Conservation (phyloP, 2,888 invertebrate genomes). For the Anorthoa munda region DNA sequence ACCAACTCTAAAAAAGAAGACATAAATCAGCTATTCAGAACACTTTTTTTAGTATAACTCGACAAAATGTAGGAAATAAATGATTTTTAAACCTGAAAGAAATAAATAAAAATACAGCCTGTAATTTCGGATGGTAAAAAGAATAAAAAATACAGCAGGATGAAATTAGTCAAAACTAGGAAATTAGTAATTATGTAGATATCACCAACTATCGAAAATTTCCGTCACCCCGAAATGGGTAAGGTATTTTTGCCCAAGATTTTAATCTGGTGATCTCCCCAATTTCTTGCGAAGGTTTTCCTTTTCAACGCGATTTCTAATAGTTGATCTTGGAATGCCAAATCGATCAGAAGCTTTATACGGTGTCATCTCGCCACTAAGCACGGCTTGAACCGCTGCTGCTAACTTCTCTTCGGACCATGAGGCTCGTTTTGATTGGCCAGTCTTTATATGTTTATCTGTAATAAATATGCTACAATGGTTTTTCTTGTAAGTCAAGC, state of each 20-base stretch:
- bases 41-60: no score
- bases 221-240: background rate
- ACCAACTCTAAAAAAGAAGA: no score
- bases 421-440: background rate
- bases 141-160: no score
- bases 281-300: background rate
- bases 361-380: slow-evolving; percentile 1
- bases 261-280: background rate
- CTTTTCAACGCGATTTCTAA: background rate
- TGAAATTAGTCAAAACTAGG: no score
- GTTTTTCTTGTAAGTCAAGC: no score
- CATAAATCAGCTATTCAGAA: no score
- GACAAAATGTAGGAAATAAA: no score
- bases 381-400: slow-evolving; percentile 5
- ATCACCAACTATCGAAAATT: background rate
- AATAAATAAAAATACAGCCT: no score
- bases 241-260: no score
- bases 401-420: slow-evolving; percentile 7
- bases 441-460: background rate
- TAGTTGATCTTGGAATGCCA: slow-evolving; percentile 12
- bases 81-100: no score
- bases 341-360: slow-evolving; percentile 13
- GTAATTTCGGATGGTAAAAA: no score
- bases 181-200: no score
- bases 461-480: slow-evolving; percentile 1